Evolutionary conservation across 1,140 invertebrate genomes (phyloP).

Genomic region (Drosophila navojoa): DNA sequence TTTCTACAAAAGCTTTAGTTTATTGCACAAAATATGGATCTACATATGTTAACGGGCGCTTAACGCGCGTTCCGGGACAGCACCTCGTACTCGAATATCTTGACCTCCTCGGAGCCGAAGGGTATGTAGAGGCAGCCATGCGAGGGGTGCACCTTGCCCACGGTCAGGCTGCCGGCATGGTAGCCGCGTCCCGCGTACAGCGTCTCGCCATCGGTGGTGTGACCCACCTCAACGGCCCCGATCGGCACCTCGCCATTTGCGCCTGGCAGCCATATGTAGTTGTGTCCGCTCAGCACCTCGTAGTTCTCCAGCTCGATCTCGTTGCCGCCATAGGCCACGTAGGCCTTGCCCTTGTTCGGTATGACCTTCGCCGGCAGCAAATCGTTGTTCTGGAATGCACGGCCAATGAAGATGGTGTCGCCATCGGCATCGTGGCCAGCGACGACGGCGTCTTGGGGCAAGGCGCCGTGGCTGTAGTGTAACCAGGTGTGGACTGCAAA

Average conservation of each 20-base stretch:
- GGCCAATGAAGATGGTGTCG: constrained; percentile 89
- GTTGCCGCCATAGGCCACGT: constrained; percentile 66
- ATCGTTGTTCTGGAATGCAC: constrained; percentile 89
- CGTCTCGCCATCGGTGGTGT: constrained; percentile 86
- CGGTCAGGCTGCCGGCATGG: constrained; percentile 87
- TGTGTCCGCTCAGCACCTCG: constrained; percentile 84
- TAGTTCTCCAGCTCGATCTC: constrained; percentile 72
- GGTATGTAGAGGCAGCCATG: constrained; percentile 89
- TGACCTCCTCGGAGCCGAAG: constrained; percentile 87
- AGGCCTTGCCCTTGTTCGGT: constrained; percentile 84
- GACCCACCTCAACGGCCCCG: constrained; percentile 85
- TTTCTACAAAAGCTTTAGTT: constrained; percentile 45
- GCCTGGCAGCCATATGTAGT: constrained; percentile 84
- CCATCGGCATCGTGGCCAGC: constrained; percentile 90
- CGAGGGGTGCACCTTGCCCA: constrained; percentile 90
- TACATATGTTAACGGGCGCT: constrained; percentile 18
- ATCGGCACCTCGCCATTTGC: constrained; percentile 85
- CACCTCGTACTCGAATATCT: constrained; percentile 72
- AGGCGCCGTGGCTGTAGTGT: constrained; percentile 57
- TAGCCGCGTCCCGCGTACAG: constrained; percentile 87
- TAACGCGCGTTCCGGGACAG: constrained; percentile 61
- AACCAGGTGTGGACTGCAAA: constrained; percentile 63
- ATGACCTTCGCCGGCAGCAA: constrained; percentile 91
- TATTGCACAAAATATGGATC: constrained; percentile 37
- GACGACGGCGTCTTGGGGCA: constrained; percentile 85